Evolutionary conservation across 2,888 invertebrate species (phyloP).

Genomic region (Parascotia fuliginaria): DNA sequence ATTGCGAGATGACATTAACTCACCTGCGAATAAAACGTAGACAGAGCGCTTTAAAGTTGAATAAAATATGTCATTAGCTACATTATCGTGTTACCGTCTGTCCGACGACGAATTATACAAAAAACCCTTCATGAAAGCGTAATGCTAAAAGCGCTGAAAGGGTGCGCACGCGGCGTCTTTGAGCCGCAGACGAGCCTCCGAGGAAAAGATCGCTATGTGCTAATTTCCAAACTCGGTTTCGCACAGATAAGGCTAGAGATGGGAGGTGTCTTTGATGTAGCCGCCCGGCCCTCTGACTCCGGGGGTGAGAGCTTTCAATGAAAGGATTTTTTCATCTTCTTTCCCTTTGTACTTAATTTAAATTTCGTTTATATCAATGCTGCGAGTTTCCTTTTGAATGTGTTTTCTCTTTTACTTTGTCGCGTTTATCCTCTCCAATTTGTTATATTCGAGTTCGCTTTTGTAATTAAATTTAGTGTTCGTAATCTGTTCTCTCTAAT

Average conservation of each 20-base stretch:
- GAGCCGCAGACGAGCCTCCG: slow-evolving; percentile 47
- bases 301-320: slow-evolving; percentile 84
- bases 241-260: slow-evolving; percentile 81
- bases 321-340: slow-evolving; percentile 86
- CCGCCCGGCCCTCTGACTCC: slow-evolving; percentile 82
- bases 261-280: slow-evolving; percentile 84
- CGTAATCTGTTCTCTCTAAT: slow-evolving; percentile 78
- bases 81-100: slow-evolving; percentile 67
- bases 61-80: slow-evolving; percentile 77
- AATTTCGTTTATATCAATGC: slow-evolving; percentile 87
- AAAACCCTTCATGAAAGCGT: slow-evolving; percentile 72
- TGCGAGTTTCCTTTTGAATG: slow-evolving; percentile 83
- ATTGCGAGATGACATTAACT: slow-evolving; percentile 48
- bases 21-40: slow-evolving; percentile 48
- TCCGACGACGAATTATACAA: slow-evolving; percentile 68
- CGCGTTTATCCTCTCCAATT: slow-evolving; percentile 85
- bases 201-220: slow-evolving; percentile 72
- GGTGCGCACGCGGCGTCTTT: slow-evolving; percentile 76
- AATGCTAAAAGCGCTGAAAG: slow-evolving; percentile 74
- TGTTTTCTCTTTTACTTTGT: slow-evolving; percentile 86
- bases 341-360: slow-evolving; percentile 86
- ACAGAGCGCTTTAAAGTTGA: slow-evolving; percentile 61
- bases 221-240: slow-evolving; percentile 84
- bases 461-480: slow-evolving; percentile 85
- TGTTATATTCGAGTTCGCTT: slow-evolving; percentile 83